Conservation (phyloP, 2,888 invertebrate species). For the Andricus quercusramuli region DNA sequence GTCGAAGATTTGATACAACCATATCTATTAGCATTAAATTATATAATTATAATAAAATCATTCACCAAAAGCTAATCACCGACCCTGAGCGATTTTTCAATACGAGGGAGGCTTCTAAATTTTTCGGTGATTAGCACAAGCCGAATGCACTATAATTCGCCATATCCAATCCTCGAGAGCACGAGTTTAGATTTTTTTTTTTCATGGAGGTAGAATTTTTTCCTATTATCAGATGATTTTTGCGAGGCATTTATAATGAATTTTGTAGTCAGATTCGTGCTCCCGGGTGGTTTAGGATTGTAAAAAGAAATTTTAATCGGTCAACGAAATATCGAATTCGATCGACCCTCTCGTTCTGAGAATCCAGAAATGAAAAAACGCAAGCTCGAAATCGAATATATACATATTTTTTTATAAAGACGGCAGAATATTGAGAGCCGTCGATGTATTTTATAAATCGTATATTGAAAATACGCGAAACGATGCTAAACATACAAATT, state of each 20-base stretch:
- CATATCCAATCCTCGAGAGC: conserved; percentile 14
- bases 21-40: conserved; percentile 28
- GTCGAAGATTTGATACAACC: conserved; percentile 18
- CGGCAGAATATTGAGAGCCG: conserved; percentile 57
- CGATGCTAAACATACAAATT: conserved; percentile 74
- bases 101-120: not conserved
- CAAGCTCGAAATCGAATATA: conserved; percentile 62
- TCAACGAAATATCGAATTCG: conserved; percentile 45
- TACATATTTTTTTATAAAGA: conserved; percentile 64
- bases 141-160: conserved; percentile 28
- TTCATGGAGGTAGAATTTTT: not conserved
- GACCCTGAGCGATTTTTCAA: conserved; percentile 11
- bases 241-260: conserved; percentile 27
- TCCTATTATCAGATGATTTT: not conserved
- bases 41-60: conserved; percentile 21
- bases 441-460: conserved; percentile 60
- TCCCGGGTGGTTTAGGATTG: conserved; percentile 13
- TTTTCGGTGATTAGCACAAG: conserved; percentile 30
- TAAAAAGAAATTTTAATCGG: conserved; percentile 25
- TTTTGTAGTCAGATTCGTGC: not conserved
- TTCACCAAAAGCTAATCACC: conserved; percentile 32
- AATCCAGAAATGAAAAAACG: conserved; percentile 38
- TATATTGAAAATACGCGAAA: conserved; percentile 71
- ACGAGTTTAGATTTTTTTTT: conserved; percentile 19
- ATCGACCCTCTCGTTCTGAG: conserved; percentile 59